Evolutionary conservation across 2,888 invertebrate genomes (phyloP).

Genomic region (Tortrix viridana): DNA sequence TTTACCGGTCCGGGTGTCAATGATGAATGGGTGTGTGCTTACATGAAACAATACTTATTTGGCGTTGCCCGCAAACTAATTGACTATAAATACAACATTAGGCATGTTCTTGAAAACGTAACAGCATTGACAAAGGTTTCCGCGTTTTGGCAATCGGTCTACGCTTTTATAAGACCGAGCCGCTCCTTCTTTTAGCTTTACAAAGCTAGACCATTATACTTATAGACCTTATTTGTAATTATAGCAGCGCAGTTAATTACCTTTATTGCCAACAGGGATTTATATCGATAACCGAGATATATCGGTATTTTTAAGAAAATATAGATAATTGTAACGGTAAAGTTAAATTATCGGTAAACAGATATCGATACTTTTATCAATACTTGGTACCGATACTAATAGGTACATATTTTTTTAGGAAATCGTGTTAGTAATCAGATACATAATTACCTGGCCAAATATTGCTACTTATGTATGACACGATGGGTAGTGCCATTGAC

Average conservation of each 20-base stretch:
- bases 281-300: no score
- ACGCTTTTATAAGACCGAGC: background rate
- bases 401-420: no score
- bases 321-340: no score
- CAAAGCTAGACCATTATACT: constrained; percentile 5
- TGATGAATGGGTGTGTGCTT: constrained; percentile 29
- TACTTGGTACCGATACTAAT: no score
- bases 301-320: no score
- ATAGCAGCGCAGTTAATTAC: constrained; percentile 11
- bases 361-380: no score
- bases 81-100: constrained; percentile 26
- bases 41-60: constrained; percentile 37
- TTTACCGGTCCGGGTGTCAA: constrained; percentile 19
- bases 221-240: constrained; percentile 15
- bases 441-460: no score
- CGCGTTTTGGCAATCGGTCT: constrained; percentile 19
- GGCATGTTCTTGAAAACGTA: constrained; percentile 31
- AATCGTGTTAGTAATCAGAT: no score
- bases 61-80: constrained; percentile 24
- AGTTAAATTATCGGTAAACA: no score
- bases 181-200: background rate
- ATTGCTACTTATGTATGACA: no score
- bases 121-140: constrained; percentile 15
- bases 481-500: no score
- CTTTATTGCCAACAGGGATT: constrained; percentile 1